Conservation (phyloP, 1,140 invertebrate species). For the Pteromalus puparum region DNA sequence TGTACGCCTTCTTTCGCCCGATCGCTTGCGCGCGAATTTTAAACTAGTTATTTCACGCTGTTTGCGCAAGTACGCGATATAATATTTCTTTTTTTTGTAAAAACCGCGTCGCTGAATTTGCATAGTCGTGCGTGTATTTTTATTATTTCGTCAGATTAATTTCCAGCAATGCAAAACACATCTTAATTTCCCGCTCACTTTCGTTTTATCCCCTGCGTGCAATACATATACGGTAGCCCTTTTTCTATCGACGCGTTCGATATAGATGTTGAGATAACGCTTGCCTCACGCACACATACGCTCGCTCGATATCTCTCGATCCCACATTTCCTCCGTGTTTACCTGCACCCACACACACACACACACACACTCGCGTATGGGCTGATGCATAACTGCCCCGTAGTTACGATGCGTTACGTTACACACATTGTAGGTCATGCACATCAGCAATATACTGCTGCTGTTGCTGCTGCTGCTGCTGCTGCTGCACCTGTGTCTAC, state of each 20-base stretch:
- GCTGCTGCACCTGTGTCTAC: too few relatives aligned
- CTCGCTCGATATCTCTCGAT: not conserved
- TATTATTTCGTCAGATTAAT: not conserved
- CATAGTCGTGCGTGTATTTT: not conserved
- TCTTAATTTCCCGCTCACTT: not conserved
- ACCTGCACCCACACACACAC: not conserved
- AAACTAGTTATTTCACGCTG: not conserved
- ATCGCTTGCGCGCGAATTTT: not conserved
- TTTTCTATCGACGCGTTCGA: conserved; percentile 1
- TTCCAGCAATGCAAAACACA: not conserved
- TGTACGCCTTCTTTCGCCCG: not conserved
- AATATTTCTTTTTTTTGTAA: not conserved
- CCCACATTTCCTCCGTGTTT: not conserved
- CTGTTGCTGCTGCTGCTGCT: too few relatives aligned
- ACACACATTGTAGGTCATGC: too few relatives aligned
- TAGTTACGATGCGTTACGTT: too few relatives aligned
- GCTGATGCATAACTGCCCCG: not conserved
- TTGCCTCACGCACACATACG: not conserved
- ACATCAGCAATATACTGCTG: too few relatives aligned
- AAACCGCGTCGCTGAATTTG: not conserved
- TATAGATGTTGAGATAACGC: not conserved
- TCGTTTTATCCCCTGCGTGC: too few relatives aligned
- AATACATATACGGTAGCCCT: not conserved
- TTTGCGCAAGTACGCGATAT: not conserved
- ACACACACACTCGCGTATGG: not conserved